These are phyloP conservation scores for Neolamprologus falcicula DNA, from an alignment of 2,113 vertebrate species.

Conservation along the genomic window DNA sequence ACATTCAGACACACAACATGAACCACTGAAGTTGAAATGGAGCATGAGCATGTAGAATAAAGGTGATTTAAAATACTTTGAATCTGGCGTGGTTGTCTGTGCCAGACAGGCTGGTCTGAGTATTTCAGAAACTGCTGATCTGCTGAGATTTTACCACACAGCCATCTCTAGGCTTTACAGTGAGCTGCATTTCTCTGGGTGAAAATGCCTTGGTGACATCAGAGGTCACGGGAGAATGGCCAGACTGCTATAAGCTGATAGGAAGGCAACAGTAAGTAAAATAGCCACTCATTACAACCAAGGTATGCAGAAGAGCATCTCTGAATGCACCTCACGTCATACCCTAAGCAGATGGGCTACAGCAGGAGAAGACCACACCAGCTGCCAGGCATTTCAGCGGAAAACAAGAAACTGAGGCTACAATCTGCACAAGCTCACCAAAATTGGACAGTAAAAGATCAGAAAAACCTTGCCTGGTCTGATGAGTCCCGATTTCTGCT, in stretches of 20 bases:
- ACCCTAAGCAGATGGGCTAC: not conserved
- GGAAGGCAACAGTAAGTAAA: not conserved
- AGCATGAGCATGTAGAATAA: not conserved
- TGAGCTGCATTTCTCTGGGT: not conserved
- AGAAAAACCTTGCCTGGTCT: not conserved
- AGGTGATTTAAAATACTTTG: not conserved
- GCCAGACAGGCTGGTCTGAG: not conserved
- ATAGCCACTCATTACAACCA: not conserved
- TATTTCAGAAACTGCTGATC: not conserved
- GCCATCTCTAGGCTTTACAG: not conserved
- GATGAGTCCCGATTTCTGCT: not conserved
- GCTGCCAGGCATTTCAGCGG: accelerated
- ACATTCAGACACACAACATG: not conserved
- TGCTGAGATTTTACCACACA: not conserved
- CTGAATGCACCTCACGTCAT: not conserved
- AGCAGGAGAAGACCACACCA: not conserved
- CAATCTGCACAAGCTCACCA: not conserved
- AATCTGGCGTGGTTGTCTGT: accelerated
- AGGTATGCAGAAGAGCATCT: not conserved
- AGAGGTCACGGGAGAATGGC: not conserved
- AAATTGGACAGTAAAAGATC: not conserved
- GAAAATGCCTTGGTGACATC: not conserved
- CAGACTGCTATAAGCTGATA: not conserved
- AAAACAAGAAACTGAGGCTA: not conserved
- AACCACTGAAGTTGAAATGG: accelerated